Conservation (phyloP, 2,113 vertebrate species). For the Parus major region DNA sequence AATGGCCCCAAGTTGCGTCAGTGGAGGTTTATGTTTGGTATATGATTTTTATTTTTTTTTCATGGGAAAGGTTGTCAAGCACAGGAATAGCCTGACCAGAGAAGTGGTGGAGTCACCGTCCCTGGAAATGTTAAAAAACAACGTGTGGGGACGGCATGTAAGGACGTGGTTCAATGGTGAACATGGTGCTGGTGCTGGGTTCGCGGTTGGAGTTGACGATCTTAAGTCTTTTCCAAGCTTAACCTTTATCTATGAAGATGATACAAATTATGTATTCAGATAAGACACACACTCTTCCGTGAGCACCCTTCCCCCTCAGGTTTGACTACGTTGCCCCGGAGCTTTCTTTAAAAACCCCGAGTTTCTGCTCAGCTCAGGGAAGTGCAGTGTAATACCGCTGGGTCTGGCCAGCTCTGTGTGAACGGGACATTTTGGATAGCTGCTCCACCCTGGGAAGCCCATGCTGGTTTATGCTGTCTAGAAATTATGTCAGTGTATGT, state of each 20-base stretch:
- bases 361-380: neutral
- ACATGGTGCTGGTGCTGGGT: neutral
- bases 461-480: too few relatives aligned
- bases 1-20: neutral
- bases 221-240: neutral
- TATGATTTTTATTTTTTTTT: neutral
- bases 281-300: too few relatives aligned
- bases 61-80: neutral
- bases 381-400: fast-evolving
- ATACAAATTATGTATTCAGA: fast-evolving
- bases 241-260: neutral
- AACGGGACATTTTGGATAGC: neutral
- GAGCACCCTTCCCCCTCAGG: neutral
- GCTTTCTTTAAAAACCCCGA: neutral
- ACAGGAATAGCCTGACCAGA: neutral
- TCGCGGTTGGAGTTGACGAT: neutral
- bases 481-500: neutral
- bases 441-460: neutral
- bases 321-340: neutral
- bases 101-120: neutral
- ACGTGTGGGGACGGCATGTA: neutral
- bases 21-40: neutral
- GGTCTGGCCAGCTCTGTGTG: fast-evolving
- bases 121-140: neutral
- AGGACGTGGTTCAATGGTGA: neutral